phyloP scores from a whole-genome alignment of 1,140 invertebrate species.

The Drosophila pandora region DNA sequence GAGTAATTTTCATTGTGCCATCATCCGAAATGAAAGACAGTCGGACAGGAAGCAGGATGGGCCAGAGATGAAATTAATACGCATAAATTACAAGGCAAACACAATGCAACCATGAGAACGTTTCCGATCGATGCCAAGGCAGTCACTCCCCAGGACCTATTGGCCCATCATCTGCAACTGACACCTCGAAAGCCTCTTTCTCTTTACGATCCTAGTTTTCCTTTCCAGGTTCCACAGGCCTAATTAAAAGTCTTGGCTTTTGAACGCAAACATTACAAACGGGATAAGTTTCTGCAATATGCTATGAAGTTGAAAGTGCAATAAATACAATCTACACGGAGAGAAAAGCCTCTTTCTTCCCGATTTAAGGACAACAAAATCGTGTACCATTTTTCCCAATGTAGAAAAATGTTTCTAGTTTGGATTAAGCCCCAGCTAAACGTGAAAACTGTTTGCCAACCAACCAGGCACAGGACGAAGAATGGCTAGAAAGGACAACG shows the following conservation, averaged over 20 bases:
- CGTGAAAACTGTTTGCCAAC: conserved; percentile 45
- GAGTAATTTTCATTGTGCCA: conserved; percentile 54
- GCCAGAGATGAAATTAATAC: conserved; percentile 76
- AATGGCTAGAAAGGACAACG: conserved; percentile 23
- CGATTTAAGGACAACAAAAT: too few relatives aligned
- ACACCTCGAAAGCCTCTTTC: conserved; percentile 13
- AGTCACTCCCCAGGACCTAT: not conserved
- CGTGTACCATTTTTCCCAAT: not conserved
- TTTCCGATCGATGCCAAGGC: conserved; percentile 2
- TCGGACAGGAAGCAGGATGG: conserved; percentile 71
- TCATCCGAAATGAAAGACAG: conserved; percentile 3
- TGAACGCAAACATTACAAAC: conserved; percentile 28
- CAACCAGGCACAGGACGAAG: not conserved
- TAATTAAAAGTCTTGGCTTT: conserved; percentile 42
- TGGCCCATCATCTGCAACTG: conserved; percentile 12
- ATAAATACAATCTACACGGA: conserved; percentile 5
- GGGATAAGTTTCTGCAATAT: conserved; percentile 20
- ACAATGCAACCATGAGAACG: conserved; percentile 47
- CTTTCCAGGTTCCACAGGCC: conserved; percentile 10
- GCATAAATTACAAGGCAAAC: conserved; percentile 73
- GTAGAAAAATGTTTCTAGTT: conserved; percentile 33
- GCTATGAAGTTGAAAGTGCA: conserved; percentile 21
- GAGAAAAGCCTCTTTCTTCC: not conserved
- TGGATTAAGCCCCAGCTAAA: conserved; percentile 19
- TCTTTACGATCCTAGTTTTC: conserved; percentile 11